Evolutionary conservation across 2,113 vertebrate species (phyloP).

Genomic region (Desmodus rotundus): DNA sequence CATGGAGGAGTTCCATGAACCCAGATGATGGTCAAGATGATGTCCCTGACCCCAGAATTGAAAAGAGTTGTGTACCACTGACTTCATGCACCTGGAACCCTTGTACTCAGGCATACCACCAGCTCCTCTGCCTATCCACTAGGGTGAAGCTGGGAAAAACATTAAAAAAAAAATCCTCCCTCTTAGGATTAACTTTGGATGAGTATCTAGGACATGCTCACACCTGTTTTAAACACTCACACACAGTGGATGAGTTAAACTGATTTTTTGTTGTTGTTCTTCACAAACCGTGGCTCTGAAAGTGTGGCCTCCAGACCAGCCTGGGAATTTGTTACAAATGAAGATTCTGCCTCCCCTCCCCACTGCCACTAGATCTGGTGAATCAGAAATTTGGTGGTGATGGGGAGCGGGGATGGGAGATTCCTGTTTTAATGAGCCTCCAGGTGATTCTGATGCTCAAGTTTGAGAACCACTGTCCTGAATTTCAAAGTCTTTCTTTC

Average conservation of each 20-base stretch:
- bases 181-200: background rate
- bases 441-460: background rate
- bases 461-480: background rate
- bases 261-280: background rate
- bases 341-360: background rate
- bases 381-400: background rate
- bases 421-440: background rate
- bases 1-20: background rate
- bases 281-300: background rate
- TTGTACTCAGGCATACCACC: background rate
- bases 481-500: background rate
- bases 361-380: accelerated
- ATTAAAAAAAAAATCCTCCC: background rate
- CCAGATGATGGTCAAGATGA: background rate
- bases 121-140: background rate
- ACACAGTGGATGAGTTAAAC: background rate
- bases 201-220: background rate
- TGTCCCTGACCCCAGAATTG: background rate
- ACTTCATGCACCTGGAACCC: background rate
- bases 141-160: background rate
- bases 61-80: background rate
- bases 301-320: background rate
- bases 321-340: background rate
- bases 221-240: background rate
- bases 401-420: background rate